A percentile compares a stretch with the other conserved stretches of the same genome.
phyloP scores from a whole-genome alignment of 2,113 vertebrate species.

The Coracopsis vasa region DNA sequence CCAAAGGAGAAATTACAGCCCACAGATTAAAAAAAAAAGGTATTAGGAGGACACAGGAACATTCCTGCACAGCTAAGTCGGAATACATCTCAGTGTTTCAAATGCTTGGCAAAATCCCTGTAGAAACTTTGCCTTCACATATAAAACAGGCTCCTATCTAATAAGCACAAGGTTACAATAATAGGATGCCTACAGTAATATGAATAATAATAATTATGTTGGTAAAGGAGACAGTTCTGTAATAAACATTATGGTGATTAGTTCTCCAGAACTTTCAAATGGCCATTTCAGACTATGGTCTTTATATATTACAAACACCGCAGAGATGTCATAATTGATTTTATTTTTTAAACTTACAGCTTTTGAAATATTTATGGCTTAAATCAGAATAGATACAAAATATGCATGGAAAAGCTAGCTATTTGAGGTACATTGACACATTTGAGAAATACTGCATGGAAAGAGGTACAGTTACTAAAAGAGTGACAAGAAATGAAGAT shows the following conservation, averaged over 20 bases:
- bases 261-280: conserved; percentile 3
- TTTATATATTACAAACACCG: neutral
- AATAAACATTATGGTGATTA: neutral
- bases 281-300: neutral
- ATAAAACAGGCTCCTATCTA: neutral
- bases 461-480: neutral
- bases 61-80: neutral
- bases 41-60: neutral
- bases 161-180: neutral
- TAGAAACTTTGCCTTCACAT: neutral
- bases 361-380: conserved; percentile 18
- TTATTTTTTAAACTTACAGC: neutral
- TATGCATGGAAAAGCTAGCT: neutral
- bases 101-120: neutral
- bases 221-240: conserved; percentile 3
- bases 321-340: neutral
- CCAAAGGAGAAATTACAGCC: neutral
- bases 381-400: neutral
- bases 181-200: neutral
- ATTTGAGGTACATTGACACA: neutral
- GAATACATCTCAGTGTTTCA: neutral
- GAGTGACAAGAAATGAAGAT: neutral
- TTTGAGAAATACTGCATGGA: neutral
- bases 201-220: conserved; percentile 10
- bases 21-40: neutral